Evolutionary conservation across 2,888 invertebrate genomes (phyloP), one percentile per base, ranked within the genome.

Genomic region (Plagodis dolabraria): DNA sequence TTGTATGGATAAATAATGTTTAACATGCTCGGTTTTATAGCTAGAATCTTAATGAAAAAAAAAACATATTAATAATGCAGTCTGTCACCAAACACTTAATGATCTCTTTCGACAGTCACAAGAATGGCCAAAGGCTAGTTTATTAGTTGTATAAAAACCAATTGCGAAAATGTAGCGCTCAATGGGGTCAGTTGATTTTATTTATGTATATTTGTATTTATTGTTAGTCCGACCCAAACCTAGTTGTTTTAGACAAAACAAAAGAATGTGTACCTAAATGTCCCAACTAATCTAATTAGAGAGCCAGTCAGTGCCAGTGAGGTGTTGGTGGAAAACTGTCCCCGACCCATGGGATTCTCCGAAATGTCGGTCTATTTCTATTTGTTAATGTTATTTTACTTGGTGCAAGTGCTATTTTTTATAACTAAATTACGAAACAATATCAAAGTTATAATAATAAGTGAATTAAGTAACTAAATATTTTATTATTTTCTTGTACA

Each of bases 271-370:
- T 76, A 71, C 76, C 71, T 70, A 84, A 85, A 80, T 86, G 87
- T 80, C 73, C 79, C 75, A 87, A 87, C 86, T 86, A 88, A 89
- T 87, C 85, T 85, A 88, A 88, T 88, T 87, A 88, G 79, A 72
- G 72, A 61, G 67, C 65, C 64, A 70, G 69, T 67, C 67, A 47
- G 60, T 57, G 22, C 22, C 22, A 22, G 22, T 22, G 22, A 22
- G 58, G 47, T 47, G 59, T 60, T 63, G 67, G 67, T 59, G 59
- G 63, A 63, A 62, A 70, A 70, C 67, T 72, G 69, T 62, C 68
- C 70, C 53, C 67, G 67, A 67, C 68, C 65, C 66, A 44, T 8
- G 65, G 65, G 67, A 56, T 47, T 57, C 44, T 53, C 51, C 55
- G 57, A 53, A 67, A 64, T 53, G 22, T 22, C 22, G 47, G 63